Evolutionary conservation across 2,113 vertebrate species (phyloP), one percentile per base, ranked within the genome.

Genomic region (Apodemus sylvaticus): DNA sequence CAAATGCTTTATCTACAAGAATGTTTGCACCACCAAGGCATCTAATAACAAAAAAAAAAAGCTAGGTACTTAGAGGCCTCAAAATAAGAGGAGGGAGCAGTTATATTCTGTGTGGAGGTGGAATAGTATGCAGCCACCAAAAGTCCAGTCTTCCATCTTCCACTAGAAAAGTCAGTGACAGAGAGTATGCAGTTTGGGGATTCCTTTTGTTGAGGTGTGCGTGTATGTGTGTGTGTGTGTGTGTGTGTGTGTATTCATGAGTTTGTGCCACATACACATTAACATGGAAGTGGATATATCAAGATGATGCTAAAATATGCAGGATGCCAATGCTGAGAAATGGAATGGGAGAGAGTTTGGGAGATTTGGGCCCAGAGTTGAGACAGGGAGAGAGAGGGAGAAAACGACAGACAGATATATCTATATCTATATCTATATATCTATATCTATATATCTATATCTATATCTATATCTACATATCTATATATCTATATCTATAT

Each of bases 91-190:
- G 45, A 2, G 11, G 53, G 68, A 51, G 58, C 83, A 92, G 90
- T 42, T 14, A 24, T 39, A 12, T 42, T 88, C 73, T 34, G 26
- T 45, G 64, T 51, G 31, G 17, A 81, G 7, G 6, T 58, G 39
- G 68, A 92, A 81, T 88, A 83, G 4, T 76, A 73, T 53, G 55
- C 16, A 64, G 85, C 48, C 53, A 82, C 36, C 62, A 92, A 96
- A 96, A 92, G 58, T 93, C n/a, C 36, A 17, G 26, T 60, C 91
- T 89, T 90, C 60, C 13, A 24, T 7, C 86, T 89, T 90, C 53
- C 14, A 29, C 9, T 22, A 93, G 53, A 71, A 70, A 83, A 70
- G 55, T 20, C 64, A 34, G 60, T 64, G 29, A 12, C 58, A 60
- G 20, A 20, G 20, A 73, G 24, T n/a, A 9, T 34, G 34, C 29